phyloP scores from a whole-genome alignment of 2,113 vertebrate genomes.

The Actenoides lindsayi region DNA sequence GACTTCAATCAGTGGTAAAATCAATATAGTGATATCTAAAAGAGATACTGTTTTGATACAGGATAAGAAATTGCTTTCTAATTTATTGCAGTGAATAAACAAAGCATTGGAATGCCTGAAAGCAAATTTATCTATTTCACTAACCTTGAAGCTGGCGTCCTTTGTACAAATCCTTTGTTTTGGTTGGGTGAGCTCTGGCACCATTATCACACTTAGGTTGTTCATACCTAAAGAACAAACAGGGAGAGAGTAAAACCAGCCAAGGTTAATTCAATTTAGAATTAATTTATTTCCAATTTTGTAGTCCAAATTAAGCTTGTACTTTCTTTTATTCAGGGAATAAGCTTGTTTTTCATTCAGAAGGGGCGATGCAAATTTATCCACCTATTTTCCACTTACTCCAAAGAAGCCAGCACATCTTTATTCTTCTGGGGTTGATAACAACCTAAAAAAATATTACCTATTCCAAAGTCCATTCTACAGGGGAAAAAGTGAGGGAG shows the following conservation, averaged over 20 bases:
- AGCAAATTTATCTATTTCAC: neutral
- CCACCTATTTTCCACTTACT: neutral
- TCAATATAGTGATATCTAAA: neutral
- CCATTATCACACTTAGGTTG: constrained; percentile 93
- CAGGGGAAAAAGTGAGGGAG: neutral
- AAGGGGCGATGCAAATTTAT: neutral
- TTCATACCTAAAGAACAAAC: constrained; percentile 82
- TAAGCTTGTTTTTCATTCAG: neutral
- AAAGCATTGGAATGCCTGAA: neutral
- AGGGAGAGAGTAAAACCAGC: neutral
- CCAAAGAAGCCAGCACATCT: neutral
- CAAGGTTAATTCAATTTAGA: neutral
- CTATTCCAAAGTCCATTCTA: neutral
- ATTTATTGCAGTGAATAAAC: neutral
- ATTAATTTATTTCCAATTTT: neutral
- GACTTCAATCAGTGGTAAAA: neutral
- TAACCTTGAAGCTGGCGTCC: constrained; percentile 92
- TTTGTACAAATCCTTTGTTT: constrained; percentile 88
- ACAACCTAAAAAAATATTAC: neutral
- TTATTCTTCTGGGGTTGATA: neutral
- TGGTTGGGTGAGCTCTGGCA: constrained; percentile 90
- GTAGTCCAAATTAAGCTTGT: neutral
- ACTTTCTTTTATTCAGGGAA: neutral
- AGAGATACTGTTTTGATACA: neutral
- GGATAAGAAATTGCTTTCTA: neutral